These are phyloP conservation scores for Cinara cedri DNA, from an alignment of 2,888 invertebrate genomes.

Conservation along the genomic window DNA sequence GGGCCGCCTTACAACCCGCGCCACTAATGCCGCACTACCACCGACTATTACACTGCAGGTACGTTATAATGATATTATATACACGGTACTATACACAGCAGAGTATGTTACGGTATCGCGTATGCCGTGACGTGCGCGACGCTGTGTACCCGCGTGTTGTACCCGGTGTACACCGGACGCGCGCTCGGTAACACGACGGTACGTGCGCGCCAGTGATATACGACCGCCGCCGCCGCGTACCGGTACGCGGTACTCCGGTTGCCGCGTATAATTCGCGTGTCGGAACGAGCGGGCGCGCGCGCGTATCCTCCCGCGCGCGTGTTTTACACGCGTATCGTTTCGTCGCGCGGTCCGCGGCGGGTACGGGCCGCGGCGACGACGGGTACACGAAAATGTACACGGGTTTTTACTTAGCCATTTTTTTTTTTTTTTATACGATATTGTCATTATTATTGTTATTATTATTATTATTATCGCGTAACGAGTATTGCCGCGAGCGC, in stretches of 20 bases:
- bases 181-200: too few relatives aligned
- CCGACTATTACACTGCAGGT: too few relatives aligned
- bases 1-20: too few relatives aligned
- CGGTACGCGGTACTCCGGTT: background rate
- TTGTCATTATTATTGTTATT: too few relatives aligned
- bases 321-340: background rate
- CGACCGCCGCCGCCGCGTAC: background rate
- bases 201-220: background rate
- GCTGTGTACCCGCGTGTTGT: background rate
- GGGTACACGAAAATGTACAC: slow-evolving; percentile 28
- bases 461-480: too few relatives aligned
- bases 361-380: background rate
- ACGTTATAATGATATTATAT: too few relatives aligned
- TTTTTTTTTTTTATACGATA: too few relatives aligned
- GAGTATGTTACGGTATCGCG: too few relatives aligned
- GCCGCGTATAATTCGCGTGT: background rate
- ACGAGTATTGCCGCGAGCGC: too few relatives aligned
- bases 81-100: background rate
- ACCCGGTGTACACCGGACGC: background rate
- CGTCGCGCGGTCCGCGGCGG: slow-evolving; percentile 13
- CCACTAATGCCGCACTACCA: too few relatives aligned
- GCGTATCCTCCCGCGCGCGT: background rate
- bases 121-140: background rate
- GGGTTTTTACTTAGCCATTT: slow-evolving; percentile 39
- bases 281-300: too few relatives aligned